Base-by-base conservation (phyloP, 1,140 invertebrate genomes). In the Drosophila chauvacae region DNA sequence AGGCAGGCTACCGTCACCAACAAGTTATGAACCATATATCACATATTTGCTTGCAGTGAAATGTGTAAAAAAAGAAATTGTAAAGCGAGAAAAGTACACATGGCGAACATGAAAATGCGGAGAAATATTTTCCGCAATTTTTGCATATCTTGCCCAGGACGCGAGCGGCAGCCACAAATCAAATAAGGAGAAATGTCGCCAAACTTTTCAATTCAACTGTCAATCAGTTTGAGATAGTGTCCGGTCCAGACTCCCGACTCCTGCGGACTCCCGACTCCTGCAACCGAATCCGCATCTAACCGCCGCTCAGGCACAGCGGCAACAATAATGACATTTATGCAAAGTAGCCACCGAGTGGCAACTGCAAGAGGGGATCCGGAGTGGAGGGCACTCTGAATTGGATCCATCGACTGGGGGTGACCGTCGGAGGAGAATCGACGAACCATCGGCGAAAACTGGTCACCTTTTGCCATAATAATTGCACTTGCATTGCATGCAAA, bases 291-390 rank as follows among this genome's bases (percentile, higher is more conserved):
- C 66, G 7, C 18, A 20, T 60, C 59, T 28, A 45, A 10, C 66
- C 42, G 66, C 53, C 50, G 33, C 61, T 69, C 48, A 50, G 59
- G 41, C 56, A 45, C 69, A 81, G 81, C 85, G 81, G 81, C 81
- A 90, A 90, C 85, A 90, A 90, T 90, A 90, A 90, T 90, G 85
- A 90, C 85, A 90, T 90, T 90, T 90, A 90, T 90, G 85, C 85
- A 90, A 90, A 90, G 50, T 51, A 72, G 69, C 66, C 66, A 72
- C 9, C 23, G 45, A n/a, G 23, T 35, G 68, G 76, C 53, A 10
- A 77, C 53, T 60, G 53, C 50, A 50, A 60, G 42, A 59, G 73
- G 35, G 42, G 42, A 62, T 23, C 30, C 42, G 37, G 61, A 26
- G 44, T 35, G 58, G 11, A 23, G 61, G 35, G 28, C 20, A 35